phyloP scores from a whole-genome alignment of 1,140 invertebrate genomes.

The Drosophila pseudoananassae region DNA sequence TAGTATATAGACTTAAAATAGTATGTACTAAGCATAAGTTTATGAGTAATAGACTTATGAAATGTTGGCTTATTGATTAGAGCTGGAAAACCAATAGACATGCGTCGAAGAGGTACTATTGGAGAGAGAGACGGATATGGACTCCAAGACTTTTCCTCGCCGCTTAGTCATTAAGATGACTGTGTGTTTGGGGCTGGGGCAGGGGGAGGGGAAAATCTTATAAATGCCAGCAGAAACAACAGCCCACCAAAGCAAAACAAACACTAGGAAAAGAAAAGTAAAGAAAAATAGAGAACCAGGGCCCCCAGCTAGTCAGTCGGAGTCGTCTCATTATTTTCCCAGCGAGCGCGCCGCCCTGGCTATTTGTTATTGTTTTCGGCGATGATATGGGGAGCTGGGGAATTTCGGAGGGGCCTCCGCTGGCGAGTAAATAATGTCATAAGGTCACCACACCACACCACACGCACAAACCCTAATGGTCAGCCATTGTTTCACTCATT shows the following conservation, averaged over 20 bases:
- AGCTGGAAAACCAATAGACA: slow-evolving; percentile 52
- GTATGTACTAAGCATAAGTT: background rate
- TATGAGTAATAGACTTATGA: slow-evolving; percentile 17
- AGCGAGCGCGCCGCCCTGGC: slow-evolving; percentile 16
- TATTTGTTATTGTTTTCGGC: slow-evolving; percentile 49
- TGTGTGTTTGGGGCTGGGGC: slow-evolving; percentile 24
- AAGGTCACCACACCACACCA: slow-evolving; percentile 69
- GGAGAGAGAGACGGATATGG: background rate
- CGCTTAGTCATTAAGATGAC: slow-evolving; percentile 54
- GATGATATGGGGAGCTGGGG: slow-evolving; percentile 43
- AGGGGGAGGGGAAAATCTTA: slow-evolving; percentile 47
- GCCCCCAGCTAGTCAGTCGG: slow-evolving; percentile 1
- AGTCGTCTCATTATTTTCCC: slow-evolving; percentile 72
- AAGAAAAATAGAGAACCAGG: background rate
- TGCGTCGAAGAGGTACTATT: slow-evolving; percentile 43
- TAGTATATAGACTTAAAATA: background rate
- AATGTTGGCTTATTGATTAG: too few relatives aligned
- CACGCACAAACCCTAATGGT: slow-evolving; percentile 43
- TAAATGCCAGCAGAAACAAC: slow-evolving; percentile 42
- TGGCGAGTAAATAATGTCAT: slow-evolving; percentile 69
- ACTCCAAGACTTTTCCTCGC: slow-evolving; percentile 14
- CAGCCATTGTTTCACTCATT: slow-evolving; percentile 47
- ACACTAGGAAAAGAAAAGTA: slow-evolving; percentile 2
- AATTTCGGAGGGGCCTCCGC: slow-evolving; percentile 32
- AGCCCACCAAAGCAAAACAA: slow-evolving; percentile 16